Percentiles rank a stretch among this genome's conserved stretches.
Evolutionary conservation across 2,888 invertebrate species (phyloP).

Genomic region (Mantis religiosa): DNA sequence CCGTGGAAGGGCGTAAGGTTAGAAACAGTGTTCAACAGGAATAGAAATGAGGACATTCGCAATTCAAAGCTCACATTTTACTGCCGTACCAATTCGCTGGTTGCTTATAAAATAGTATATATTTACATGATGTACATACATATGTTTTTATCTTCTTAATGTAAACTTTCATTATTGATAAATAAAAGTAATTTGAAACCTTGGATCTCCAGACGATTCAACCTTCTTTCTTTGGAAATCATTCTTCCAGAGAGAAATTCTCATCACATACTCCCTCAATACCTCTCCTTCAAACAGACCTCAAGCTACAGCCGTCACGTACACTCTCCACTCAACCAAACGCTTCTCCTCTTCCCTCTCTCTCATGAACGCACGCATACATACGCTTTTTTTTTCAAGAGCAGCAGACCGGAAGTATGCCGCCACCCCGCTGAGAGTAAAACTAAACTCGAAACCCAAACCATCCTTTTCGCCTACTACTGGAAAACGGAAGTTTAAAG

Average conservation of each 20-base stretch:
- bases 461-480: neutral
- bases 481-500: neutral
- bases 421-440: neutral
- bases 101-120: too few species aligned
- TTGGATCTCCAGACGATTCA: too few species aligned
- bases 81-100: too few species aligned
- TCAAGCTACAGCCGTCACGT: neutral
- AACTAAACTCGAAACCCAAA: neutral
- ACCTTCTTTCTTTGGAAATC: neutral
- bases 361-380: neutral
- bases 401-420: neutral
- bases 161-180: too few species aligned
- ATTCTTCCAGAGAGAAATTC: neutral
- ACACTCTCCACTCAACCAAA: neutral
- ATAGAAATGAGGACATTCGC: too few species aligned
- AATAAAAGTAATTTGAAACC: too few species aligned
- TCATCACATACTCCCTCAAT: neutral
- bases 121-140: too few species aligned
- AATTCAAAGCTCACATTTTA: too few species aligned
- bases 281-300: neutral
- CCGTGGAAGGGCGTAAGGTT: too few species aligned
- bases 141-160: too few species aligned
- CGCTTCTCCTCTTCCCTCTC: neutral
- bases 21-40: too few species aligned
- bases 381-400: neutral